Evolutionary conservation across 2,797 vertebrate species (phyloP), one percentile per base, ranked within the genome.

Genomic region (Macroramphosus scolopax): DNA sequence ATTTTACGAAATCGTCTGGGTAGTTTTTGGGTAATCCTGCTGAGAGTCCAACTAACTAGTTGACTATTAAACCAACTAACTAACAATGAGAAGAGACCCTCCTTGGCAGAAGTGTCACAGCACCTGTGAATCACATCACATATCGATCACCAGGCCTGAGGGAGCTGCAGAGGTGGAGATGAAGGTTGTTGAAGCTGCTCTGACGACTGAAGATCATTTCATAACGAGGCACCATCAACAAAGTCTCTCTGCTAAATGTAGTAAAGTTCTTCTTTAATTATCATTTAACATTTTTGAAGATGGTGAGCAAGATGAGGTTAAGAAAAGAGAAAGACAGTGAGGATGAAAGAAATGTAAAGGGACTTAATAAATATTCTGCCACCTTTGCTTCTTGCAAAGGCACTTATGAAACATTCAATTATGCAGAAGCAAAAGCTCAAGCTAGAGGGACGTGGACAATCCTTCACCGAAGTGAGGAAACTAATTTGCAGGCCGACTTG

Each of bases 371-470:
- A 63, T 37, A 42, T 66, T 57, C 25, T 45, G 57, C 24, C 67
- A 53, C 51, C 52, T 61, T 53, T 50, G 31, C 39, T 63, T n/a
- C n/a, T 53, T 48, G 41, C 49, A 17, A 51, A 26, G 22, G 25
- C n/a, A 44, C 56, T 75, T 70, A 76, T 78, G 81, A 68, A 46
- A 63, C 25, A 63, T 59, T 45, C 62, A 65, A 76, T 82, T 73
- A 75, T 68, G 63, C 64, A 65, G 46, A 10, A 53, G 57, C 66
- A 62, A 55, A 47, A 42, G 17, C 50, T 52, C 20, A 38, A 48
- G 56, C 50, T 43, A 13, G 11, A 46, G 61, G 36, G 39, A 14
- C 36, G 32, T 16, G 34, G 46, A 45, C 36, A 48, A 61, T 41
- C 51, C 48, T 26, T 64, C 42, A 17, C 17, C 33, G 25, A 48